Evolutionary conservation across 2,797 vertebrate genomes (phyloP).

Genomic region (Epinephelus malabaricus): DNA sequence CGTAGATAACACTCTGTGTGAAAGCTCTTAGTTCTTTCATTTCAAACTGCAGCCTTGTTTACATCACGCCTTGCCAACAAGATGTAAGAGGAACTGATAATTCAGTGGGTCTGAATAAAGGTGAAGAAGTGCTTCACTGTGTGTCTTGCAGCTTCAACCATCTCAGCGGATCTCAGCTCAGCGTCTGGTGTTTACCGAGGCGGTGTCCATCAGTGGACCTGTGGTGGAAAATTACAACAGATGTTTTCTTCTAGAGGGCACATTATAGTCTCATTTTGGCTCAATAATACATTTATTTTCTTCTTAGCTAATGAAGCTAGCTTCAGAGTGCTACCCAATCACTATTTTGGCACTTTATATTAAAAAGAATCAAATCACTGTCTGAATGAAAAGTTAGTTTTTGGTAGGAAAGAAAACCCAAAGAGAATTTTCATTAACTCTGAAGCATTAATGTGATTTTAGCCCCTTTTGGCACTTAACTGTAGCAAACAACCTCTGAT

Average conservation of each 20-base stretch:
- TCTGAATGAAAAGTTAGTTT: no score
- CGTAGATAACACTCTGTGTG: not conserved
- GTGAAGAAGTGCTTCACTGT: not conserved
- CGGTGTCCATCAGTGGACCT: slow-evolving; percentile 35
- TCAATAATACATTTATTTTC: not conserved
- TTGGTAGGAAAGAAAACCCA: no score
- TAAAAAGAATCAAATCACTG: no score
- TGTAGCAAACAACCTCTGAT: no score
- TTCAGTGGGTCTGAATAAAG: no score
- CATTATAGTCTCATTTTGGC: not conserved
- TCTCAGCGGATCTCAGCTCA: slow-evolving; percentile 6
- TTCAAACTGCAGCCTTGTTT: not conserved
- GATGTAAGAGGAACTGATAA: no score
- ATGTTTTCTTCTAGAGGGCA: not conserved
- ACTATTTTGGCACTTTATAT: no score
- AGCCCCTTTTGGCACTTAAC: no score
- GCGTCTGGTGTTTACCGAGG: slow-evolving; percentile 4
- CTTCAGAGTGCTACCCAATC: no score
- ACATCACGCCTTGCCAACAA: not conserved
- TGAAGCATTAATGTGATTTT: no score
- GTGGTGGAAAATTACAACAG: slow-evolving; percentile 10
- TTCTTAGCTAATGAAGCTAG: no score
- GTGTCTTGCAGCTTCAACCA: not conserved
- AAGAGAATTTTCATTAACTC: no score
- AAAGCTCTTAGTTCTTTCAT: not conserved